A percentile compares a stretch with the other conserved stretches of the same genome.
phyloP scores from a whole-genome alignment of 2,888 invertebrate genomes.

The Tillus elongatus region DNA sequence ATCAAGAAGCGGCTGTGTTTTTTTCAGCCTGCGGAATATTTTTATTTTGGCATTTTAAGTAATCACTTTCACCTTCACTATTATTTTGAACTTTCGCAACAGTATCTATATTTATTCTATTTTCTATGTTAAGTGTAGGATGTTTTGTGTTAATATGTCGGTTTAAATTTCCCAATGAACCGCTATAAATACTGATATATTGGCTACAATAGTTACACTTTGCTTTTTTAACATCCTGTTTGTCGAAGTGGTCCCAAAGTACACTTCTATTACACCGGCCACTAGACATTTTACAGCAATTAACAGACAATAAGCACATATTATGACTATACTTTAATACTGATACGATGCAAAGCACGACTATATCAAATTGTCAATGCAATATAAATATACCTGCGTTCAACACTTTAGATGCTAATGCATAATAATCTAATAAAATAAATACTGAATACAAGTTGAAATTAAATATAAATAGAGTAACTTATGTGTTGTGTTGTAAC shows the following conservation, averaged over 20 bases:
- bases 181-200: background rate
- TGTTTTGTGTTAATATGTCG: background rate
- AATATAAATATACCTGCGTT: no score
- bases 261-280: slow-evolving; percentile 1
- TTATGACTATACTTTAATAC: no score
- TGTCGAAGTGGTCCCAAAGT: slow-evolving; percentile 1
- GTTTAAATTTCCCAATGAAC: background rate
- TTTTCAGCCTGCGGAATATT: no score
- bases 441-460: no score
- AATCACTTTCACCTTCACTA: no score
- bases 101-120: background rate
- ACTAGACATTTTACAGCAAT: slow-evolving; percentile 1
- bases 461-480: no score
- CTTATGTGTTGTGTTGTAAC: background rate
- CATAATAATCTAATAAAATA: no score
- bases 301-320: background rate
- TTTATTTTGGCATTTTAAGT: no score
- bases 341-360: no score
- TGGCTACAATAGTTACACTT: slow-evolving; percentile 1
- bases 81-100: background rate
- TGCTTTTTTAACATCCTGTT: slow-evolving; percentile 1
- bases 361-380: no score
- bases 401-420: no score
- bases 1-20: background rate
- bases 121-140: slow-evolving; percentile 2